Conservation (phyloP, 92 coral and sea anemone genomes). For the Pocillopora meandrina region DNA sequence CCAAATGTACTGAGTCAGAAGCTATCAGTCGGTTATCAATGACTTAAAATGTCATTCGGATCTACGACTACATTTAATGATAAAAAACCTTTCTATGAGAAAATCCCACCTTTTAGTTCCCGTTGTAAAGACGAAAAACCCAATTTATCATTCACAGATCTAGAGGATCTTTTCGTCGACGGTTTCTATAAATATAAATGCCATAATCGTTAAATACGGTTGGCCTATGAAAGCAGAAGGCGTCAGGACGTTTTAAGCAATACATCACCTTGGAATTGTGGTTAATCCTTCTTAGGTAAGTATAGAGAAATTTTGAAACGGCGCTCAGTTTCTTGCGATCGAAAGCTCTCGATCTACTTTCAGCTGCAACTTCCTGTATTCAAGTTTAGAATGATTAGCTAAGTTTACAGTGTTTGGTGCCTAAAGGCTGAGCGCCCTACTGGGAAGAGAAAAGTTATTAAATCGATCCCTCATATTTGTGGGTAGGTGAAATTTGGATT, state of each 20-base stretch:
- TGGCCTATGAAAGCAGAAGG: neutral
- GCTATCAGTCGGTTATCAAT: neutral
- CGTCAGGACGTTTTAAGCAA: neutral
- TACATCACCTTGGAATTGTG: neutral
- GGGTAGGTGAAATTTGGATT: slow-evolving; percentile 1
- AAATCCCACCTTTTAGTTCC: neutral
- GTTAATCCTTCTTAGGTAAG: neutral
- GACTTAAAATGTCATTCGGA: neutral
- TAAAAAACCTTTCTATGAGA: neutral
- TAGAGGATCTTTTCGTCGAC: neutral
- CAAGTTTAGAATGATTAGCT: neutral
- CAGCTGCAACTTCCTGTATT: too few relatives aligned
- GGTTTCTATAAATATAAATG: neutral
- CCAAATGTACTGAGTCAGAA: neutral
- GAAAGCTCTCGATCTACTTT: neutral
- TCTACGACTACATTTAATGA: neutral
- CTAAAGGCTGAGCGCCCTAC: slow-evolving; percentile 2
- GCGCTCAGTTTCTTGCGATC: neutral
- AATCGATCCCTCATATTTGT: neutral
- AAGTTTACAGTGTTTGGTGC: neutral
- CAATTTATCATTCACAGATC: neutral
- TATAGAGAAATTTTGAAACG: neutral
- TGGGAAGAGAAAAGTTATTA: neutral
- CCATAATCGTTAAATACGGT: neutral
- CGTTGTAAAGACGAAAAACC: neutral